A percentile compares a stretch with the other conserved stretches of the same genome.
These are phyloP conservation scores for Dyspetes luteomarginatus DNA, from an alignment of 2,888 invertebrate species.

Conservation along the genomic window DNA sequence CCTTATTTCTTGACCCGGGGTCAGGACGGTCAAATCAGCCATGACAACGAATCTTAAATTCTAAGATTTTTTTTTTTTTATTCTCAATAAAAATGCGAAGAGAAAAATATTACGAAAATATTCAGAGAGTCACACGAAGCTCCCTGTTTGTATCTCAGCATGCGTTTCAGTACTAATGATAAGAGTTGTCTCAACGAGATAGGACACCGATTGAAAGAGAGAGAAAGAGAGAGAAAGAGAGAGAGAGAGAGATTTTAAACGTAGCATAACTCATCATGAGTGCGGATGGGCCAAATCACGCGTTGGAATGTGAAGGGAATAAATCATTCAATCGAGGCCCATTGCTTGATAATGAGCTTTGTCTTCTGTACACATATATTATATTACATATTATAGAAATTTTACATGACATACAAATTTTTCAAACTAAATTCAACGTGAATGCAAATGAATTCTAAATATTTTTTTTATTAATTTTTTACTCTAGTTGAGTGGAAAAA, in stretches of 20 bases:
- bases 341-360: no score
- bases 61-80: background rate
- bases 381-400: no score
- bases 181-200: background rate
- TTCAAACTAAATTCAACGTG: no score
- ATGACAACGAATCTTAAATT: background rate
- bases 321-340: no score
- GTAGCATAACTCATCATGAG: background rate
- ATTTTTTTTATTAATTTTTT: no score
- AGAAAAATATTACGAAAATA: background rate
- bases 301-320: no score
- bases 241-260: no score
- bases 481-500: no score
- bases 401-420: no score
- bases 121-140: background rate
- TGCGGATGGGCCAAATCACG: background rate
- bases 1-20: slow-evolving; percentile 86
- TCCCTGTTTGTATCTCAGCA: background rate
- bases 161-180: slow-evolving; percentile 4
- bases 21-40: slow-evolving; percentile 74
- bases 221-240: no score
- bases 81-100: background rate
- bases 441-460: no score
- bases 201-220: background rate
- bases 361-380: no score